A percentile compares a stretch with the other conserved stretches of the same genome.
Conservation (phyloP, 2,113 vertebrate species). For the Oophaga pumilio region DNA sequence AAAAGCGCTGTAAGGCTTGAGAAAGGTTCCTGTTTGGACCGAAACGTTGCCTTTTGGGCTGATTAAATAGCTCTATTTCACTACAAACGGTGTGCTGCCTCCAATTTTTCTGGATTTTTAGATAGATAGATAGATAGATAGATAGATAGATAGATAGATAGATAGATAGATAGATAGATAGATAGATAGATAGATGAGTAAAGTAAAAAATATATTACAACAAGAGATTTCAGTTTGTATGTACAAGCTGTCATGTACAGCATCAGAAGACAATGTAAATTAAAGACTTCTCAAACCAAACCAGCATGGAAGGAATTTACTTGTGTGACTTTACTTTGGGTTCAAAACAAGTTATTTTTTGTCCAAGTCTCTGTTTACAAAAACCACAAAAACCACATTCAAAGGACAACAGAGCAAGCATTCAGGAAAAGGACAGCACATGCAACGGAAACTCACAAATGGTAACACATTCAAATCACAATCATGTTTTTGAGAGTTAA, state of each 20-base stretch:
- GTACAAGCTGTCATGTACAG: background rate
- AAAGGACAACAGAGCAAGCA: slow-evolving; percentile 19
- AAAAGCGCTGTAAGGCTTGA: no score
- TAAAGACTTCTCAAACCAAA: slow-evolving; percentile 38
- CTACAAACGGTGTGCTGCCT: no score
- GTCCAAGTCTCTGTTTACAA: slow-evolving; percentile 28
- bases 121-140: no score
- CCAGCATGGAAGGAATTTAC: slow-evolving; percentile 32
- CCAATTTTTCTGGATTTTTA: no score
- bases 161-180: background rate
- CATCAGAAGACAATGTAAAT: slow-evolving; percentile 27
- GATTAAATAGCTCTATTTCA: no score
- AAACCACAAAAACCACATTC: slow-evolving; percentile 41
- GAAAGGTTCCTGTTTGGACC: no score
- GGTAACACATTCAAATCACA: background rate
- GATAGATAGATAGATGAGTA: background rate
- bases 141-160: background rate
- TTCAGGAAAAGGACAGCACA: slow-evolving; percentile 7
- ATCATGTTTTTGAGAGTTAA: background rate
- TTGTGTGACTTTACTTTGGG: slow-evolving; percentile 20
- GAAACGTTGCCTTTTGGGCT: no score
- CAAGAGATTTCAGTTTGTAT: background rate
- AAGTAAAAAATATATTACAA: background rate
- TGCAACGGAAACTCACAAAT: slow-evolving; percentile 6
- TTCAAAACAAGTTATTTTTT: slow-evolving; percentile 23